phyloP scores from a whole-genome alignment of 2,888 invertebrate species.

The Odontomyia ornata region DNA sequence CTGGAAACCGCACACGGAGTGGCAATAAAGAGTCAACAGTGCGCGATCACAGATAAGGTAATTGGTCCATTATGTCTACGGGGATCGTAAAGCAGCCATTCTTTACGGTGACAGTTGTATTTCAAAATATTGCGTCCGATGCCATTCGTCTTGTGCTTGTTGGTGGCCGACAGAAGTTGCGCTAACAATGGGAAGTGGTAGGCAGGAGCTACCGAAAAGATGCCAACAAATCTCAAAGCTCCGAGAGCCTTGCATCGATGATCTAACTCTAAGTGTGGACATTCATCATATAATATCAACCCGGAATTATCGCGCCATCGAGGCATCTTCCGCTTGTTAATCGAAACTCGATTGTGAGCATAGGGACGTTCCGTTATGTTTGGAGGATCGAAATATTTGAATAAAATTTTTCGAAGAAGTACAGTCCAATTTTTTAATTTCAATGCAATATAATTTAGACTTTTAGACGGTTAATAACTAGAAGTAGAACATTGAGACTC shows the following conservation, averaged over 20 bases:
- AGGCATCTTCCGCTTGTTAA: conserved; percentile 16
- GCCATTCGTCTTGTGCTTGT: conserved; percentile 26
- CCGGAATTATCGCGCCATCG: conserved; percentile 36
- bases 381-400: neutral
- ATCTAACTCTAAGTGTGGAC: conserved; percentile 16
- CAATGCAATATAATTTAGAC: too few relatives aligned
- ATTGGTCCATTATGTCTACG: conserved; percentile 55
- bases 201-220: conserved; percentile 37
- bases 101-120: conserved; percentile 49
- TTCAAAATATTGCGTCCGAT: conserved; percentile 45
- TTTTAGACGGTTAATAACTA: too few relatives aligned
- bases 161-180: conserved; percentile 29
- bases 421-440: too few relatives aligned
- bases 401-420: too few relatives aligned
- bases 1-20: conserved; percentile 44
- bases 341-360: neutral
- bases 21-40: conserved; percentile 54
- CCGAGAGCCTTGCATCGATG: neutral
- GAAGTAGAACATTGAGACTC: too few relatives aligned
- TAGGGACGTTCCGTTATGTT: neutral
- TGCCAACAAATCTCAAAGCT: neutral
- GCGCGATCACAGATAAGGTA: conserved; percentile 55
- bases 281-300: conserved; percentile 40
- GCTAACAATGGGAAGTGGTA: conserved; percentile 34
- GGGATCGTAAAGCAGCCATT: conserved; percentile 49